phyloP scores from a whole-genome alignment of 2,113 vertebrate genomes.

The Ardeotis arabs region DNA sequence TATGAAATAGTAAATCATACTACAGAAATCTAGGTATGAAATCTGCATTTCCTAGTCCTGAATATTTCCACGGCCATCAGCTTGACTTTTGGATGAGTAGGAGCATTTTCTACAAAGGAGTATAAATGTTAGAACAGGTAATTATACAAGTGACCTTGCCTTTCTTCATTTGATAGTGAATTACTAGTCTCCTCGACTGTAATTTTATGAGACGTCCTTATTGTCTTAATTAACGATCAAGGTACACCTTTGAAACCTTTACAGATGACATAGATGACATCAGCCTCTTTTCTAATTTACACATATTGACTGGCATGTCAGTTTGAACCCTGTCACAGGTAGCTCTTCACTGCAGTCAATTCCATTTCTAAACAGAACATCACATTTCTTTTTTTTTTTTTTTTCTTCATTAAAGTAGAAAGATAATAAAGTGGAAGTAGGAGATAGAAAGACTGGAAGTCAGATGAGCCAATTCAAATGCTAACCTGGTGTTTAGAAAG shows the following conservation, averaged over 20 bases:
- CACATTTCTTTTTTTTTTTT: neutral
- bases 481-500: constrained; percentile 44
- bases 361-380: neutral
- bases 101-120: constrained; percentile 3
- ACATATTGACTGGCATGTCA: neutral
- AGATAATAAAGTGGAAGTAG: constrained; percentile 8
- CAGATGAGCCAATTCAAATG: constrained; percentile 35
- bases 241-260: constrained; percentile 9
- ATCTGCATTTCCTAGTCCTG: neutral
- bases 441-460: constrained; percentile 1
- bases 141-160: constrained; percentile 33
- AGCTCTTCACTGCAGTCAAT: neutral
- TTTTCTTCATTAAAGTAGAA: neutral
- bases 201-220: constrained; percentile 30
- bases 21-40: neutral
- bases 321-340: neutral
- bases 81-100: neutral
- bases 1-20: neutral
- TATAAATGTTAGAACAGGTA: constrained; percentile 13
- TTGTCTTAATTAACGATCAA: constrained; percentile 38
- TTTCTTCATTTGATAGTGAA: neutral
- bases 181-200: constrained; percentile 8
- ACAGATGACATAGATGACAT: neutral
- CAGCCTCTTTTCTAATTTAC: neutral
- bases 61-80: neutral